phyloP scores from a whole-genome alignment of 2,888 invertebrate genomes.

The Hydrotaea diabolus region DNA sequence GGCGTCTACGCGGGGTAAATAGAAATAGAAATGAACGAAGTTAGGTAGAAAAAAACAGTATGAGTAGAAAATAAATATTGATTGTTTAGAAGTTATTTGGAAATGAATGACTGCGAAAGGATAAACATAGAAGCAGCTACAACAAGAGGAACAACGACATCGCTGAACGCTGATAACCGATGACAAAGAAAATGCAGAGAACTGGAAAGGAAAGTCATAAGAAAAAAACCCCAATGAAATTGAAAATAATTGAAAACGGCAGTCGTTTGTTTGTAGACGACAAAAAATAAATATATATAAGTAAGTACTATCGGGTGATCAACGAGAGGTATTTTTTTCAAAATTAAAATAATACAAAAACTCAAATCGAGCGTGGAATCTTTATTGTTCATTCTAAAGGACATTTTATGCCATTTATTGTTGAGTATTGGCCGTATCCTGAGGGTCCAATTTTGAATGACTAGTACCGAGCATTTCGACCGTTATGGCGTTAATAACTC shows the following conservation, averaged over 20 bases:
- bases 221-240: slow-evolving; percentile 22
- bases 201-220: too few relatives aligned
- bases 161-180: background rate
- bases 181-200: background rate
- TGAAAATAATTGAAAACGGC: slow-evolving; percentile 32
- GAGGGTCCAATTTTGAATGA: too few relatives aligned
- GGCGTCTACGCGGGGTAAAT: background rate
- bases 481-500: too few relatives aligned
- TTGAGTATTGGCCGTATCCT: too few relatives aligned
- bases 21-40: slow-evolving; percentile 23
- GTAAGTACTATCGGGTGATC: too few relatives aligned
- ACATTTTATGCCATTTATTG: too few relatives aligned
- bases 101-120: slow-evolving; percentile 51
- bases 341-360: too few relatives aligned
- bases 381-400: too few relatives aligned
- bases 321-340: too few relatives aligned
- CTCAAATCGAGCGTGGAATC: too few relatives aligned
- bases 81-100: slow-evolving; percentile 62
- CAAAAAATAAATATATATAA: slow-evolving; percentile 48
- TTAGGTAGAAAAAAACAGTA: background rate
- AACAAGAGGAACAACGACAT: background rate
- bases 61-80: slow-evolving; percentile 51
- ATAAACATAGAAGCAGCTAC: background rate
- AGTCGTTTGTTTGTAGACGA: slow-evolving; percentile 32
- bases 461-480: too few relatives aligned